A percentile compares a stretch with the other conserved stretches of the same genome.
Conservation (phyloP, 2,113 vertebrate genomes). For the Candoia aspera region DNA sequence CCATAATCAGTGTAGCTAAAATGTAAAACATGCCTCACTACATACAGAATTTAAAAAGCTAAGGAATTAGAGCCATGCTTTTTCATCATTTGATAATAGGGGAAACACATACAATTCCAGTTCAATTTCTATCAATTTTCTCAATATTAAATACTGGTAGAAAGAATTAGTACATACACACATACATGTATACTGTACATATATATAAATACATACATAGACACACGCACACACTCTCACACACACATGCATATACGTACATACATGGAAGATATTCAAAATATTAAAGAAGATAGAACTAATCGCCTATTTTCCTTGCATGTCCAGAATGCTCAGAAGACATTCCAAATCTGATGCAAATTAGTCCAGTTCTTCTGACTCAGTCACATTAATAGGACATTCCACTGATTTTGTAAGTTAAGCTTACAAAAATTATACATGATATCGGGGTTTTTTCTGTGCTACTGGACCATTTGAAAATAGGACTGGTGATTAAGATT, state of each 20-base stretch:
- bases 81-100: not conserved
- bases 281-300: not conserved
- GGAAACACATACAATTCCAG: conserved; percentile 26
- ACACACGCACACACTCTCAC: not conserved
- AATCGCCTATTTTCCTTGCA: not conserved
- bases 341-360: not conserved
- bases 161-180: not conserved
- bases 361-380: not conserved
- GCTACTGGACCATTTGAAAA: not conserved
- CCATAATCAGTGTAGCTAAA: conserved; percentile 40
- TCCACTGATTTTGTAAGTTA: not conserved
- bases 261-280: not conserved
- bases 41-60: conserved; percentile 14
- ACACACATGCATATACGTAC: no score
- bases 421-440: no score
- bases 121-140: conserved; percentile 1
- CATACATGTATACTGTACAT: not conserved
- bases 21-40: conserved; percentile 33
- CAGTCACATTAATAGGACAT: not conserved
- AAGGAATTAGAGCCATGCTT: conserved; percentile 23
- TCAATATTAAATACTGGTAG: conserved; percentile 38
- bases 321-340: not conserved
- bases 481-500: not conserved
- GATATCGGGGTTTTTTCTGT: no score
- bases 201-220: no score